A percentile compares a stretch with the other conserved stretches of the same genome.
Conservation (phyloP, 2,113 vertebrate species). For the Sinocyclocheilus grahami region DNA sequence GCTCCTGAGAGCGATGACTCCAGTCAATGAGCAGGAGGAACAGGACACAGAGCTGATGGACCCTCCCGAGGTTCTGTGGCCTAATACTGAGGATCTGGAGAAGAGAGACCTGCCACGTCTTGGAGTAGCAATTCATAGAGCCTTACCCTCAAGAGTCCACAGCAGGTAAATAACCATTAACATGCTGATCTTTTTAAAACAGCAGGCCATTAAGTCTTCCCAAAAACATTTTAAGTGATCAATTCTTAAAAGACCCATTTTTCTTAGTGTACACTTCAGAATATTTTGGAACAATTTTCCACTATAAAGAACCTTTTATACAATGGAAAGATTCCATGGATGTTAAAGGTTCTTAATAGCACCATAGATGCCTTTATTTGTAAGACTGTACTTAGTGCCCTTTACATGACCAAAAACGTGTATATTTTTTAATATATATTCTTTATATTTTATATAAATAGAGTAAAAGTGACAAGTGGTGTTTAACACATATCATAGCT, state of each 20-base stretch:
- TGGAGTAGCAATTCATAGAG: conserved; percentile 34
- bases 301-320: background rate
- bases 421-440: background rate
- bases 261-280: too few species aligned
- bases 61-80: background rate
- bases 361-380: background rate
- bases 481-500: background rate
- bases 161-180: conserved; percentile 20
- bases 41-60: background rate
- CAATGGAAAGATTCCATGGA: background rate
- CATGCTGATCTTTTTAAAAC: background rate
- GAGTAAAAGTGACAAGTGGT: background rate
- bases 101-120: conserved; percentile 48
- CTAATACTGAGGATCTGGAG: background rate
- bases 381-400: background rate
- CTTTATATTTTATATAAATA: background rate
- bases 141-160: conserved; percentile 10
- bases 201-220: too few species aligned
- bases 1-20: background rate
- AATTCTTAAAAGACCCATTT: too few species aligned
- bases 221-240: too few species aligned
- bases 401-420: background rate
- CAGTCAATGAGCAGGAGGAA: background rate
- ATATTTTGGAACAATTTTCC: background rate
- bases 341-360: background rate